These are phyloP conservation scores for Phlogophora meticulosa DNA, from an alignment of 2,888 invertebrate species.

Conservation along the genomic window DNA sequence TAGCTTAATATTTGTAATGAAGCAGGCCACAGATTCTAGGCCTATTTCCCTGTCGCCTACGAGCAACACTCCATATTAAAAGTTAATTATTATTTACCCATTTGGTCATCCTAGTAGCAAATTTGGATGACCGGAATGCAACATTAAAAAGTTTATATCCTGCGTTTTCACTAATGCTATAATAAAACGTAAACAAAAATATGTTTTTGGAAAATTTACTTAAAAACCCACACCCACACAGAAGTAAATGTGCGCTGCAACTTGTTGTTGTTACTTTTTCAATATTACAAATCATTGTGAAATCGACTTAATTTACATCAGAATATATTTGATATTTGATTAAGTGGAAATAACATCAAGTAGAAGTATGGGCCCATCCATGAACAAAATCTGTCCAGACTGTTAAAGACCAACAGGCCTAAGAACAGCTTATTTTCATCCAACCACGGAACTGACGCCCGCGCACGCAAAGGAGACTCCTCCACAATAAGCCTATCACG, in stretches of 20 bases:
- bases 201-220: too few relatives aligned
- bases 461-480: not conserved
- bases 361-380: not conserved
- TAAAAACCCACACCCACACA: too few relatives aligned
- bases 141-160: not conserved
- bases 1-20: too few relatives aligned
- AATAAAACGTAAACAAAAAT: too few relatives aligned
- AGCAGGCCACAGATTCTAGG: not conserved
- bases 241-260: too few relatives aligned
- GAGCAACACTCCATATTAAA: conserved; percentile 1
- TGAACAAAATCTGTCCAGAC: too few relatives aligned
- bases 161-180: too few relatives aligned
- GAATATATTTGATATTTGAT: too few relatives aligned
- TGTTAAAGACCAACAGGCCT: not conserved
- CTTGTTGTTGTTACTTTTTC: too few relatives aligned
- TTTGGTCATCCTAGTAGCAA: not conserved
- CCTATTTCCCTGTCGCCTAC: conserved; percentile 10
- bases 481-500: not conserved
- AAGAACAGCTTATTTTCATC: not conserved
- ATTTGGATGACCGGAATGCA: not conserved
- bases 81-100: conserved; percentile 1
- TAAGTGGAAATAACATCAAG: too few relatives aligned
- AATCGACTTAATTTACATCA: too few relatives aligned
- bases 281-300: too few relatives aligned
- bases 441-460: conserved; percentile 3